Evolutionary conservation across 1,140 invertebrate genomes (phyloP), one percentile per base, ranked within the genome.

Genomic region (Saccostrea cuccullata): DNA sequence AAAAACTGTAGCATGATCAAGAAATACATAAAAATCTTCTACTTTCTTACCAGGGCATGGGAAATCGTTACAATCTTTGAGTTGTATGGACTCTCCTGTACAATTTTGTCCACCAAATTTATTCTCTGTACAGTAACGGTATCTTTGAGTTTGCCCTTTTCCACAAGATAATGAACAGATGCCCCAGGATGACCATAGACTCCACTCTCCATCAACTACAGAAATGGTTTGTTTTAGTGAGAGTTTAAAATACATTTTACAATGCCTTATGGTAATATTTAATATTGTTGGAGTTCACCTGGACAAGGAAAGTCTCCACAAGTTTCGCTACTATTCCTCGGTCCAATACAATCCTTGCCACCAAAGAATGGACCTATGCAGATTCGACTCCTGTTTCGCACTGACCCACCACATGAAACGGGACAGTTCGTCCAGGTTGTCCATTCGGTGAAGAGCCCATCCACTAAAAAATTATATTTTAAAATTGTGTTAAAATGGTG

Each of bases 141-240:
- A 96, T 13, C 98, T 96, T 82, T 96, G 96, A 11, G 97, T 96
- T 70, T 97, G 96, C 0, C 98, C 98, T 94, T 98, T 97, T 0
- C 98, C 98, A 94, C 98, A 99, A 0, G 97, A 97, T 0, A 97
- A 97, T 90, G 97, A 98, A 95, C 98, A 99, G 1, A 97, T 96
- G 6, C 97, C 96, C 98, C 98, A 99, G 96, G 36, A 96, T 96
- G 3, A 96, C 96, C 87, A 97, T 2, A 82, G 64, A n/a, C 60
- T 58, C 92, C 93, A 94, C 9, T 87, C 83, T 12, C 94, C 94
- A 88, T 94, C 91, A 36, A 93, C 94, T 94, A 85, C 3, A 82
- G 11, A 47, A 23, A 82, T 82, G 5, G 9, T 47, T 6, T 36
- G 15, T 17, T 82, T 30, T 36, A 11, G 9, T 47, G 70, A 82